These are phyloP conservation scores for Nematopogon swammerdamellus DNA, from an alignment of 2,888 invertebrate species.

Conservation along the genomic window DNA sequence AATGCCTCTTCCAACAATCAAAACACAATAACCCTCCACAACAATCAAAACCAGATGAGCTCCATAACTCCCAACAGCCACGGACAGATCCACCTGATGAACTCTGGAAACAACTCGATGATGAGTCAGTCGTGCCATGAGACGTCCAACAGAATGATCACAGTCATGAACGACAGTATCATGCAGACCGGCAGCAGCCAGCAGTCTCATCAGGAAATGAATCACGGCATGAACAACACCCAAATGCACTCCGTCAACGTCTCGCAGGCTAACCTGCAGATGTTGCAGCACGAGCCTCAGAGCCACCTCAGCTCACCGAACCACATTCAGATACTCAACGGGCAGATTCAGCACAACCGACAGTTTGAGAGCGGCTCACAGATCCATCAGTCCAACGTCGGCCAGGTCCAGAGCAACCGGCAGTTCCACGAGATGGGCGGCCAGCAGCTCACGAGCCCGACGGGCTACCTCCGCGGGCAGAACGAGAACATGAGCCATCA, in stretches of 20 bases:
- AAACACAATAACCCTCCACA: conserved; percentile 30
- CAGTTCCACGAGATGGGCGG: conserved; percentile 36
- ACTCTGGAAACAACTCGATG: conserved; percentile 36
- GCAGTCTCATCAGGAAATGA: conserved; percentile 24
- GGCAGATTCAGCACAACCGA: conserved; percentile 44
- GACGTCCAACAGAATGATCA: conserved; percentile 30
- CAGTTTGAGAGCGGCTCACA: conserved; percentile 32
- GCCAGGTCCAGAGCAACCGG: conserved; percentile 31
- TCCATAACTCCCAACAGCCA: conserved; percentile 33
- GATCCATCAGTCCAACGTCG: conserved; percentile 24
- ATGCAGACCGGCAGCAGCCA: conserved; percentile 27
- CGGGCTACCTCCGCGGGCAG: conserved; percentile 32
- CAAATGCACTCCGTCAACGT: conserved; percentile 30
- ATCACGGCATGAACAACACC: conserved; percentile 18
- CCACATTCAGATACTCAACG: conserved; percentile 49
- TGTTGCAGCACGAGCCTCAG: conserved; percentile 40
- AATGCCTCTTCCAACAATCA: conserved; percentile 23
- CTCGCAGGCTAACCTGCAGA: conserved; percentile 39
- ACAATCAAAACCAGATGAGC: conserved; percentile 43
- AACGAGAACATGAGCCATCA: conserved; percentile 33
- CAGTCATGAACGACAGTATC: conserved; percentile 27
- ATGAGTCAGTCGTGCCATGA: conserved; percentile 45
- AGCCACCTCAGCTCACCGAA: conserved; percentile 31
- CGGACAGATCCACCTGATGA: conserved; percentile 39
- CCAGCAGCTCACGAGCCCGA: conserved; percentile 30